These are phyloP conservation scores for Gasteruption jaculator DNA, from an alignment of 2,888 invertebrate species.

Conservation along the genomic window DNA sequence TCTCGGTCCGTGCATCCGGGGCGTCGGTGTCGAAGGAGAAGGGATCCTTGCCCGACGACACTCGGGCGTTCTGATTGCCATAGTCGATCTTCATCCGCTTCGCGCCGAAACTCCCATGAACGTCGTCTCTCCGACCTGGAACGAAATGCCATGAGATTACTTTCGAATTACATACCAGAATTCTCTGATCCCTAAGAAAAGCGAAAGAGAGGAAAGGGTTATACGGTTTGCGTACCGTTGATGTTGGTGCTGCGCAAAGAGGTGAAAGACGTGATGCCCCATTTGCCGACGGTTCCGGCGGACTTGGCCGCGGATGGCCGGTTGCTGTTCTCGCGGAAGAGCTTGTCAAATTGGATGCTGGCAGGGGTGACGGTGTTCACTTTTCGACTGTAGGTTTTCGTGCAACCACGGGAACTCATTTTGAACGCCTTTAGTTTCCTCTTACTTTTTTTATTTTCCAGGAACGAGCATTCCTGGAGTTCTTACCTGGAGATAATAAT, in stretches of 20 bases:
- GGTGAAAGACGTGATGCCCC: conserved; percentile 92
- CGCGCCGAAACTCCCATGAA: conserved; percentile 36
- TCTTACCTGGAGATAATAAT: no score
- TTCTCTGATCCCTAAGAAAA: no score
- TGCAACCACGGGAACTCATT: conserved; percentile 49
- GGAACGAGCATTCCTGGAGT: no score
- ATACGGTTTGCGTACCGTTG: conserved; percentile 62
- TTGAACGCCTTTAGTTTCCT: conserved; percentile 25
- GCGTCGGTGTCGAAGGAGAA: conserved; percentile 48
- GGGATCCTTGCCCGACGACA: conserved; percentile 43
- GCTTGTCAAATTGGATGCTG: conserved; percentile 64
- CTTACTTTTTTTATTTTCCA: background rate
- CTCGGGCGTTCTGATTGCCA: conserved; percentile 42
- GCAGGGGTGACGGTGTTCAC: conserved; percentile 47
- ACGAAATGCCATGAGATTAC: background rate
- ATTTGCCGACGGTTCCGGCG: conserved; percentile 87
- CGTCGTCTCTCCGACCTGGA: conserved; percentile 40
- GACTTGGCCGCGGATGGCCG: conserved; percentile 85
- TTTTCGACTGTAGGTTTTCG: conserved; percentile 48
- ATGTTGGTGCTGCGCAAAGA: conserved; percentile 74
- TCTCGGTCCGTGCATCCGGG: conserved; percentile 55
- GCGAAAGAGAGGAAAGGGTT: conserved; percentile 6
- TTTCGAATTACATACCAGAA: background rate
- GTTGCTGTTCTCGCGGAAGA: conserved; percentile 74
- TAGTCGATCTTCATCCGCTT: conserved; percentile 47